Percentiles rank a stretch among this genome's conserved stretches.
These are phyloP conservation scores for Tragelaphus imberbis DNA, from an alignment of 2,113 vertebrate genomes.

Conservation along the genomic window DNA sequence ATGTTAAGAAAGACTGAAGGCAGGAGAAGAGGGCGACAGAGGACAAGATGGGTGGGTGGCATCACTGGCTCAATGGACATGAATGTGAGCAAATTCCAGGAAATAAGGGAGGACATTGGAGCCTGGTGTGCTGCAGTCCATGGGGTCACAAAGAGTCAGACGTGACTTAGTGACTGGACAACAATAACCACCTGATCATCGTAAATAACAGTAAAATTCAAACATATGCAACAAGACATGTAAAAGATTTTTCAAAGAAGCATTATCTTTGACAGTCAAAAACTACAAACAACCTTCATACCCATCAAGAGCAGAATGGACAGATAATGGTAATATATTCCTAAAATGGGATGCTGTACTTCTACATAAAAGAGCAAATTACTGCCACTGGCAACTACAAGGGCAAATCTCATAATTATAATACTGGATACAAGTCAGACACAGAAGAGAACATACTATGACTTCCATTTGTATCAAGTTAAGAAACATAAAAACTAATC, in stretches of 20 bases:
- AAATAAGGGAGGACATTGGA: not conserved
- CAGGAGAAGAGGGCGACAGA: not conserved
- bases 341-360: not conserved
- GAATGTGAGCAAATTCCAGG: not conserved
- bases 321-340: not conserved
- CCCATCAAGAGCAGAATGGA: not conserved
- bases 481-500: not conserved
- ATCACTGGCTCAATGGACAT: not conserved
- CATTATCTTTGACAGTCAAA: not conserved
- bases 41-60: not conserved
- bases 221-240: not conserved
- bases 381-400: not conserved
- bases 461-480: not conserved
- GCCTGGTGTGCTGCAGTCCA: not conserved
- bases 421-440: not conserved
- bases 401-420: not conserved
- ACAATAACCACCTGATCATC: not conserved
- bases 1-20: not conserved
- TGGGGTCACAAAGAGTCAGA: not conserved
- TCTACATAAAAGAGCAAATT: not conserved
- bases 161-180: not conserved
- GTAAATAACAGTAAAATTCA: not conserved
- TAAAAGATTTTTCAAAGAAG: not conserved
- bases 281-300: not conserved
- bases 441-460: not conserved